A percentile compares a stretch with the other conserved stretches of the same genome.
phyloP scores from a whole-genome alignment of 2,888 invertebrate species.

The Actias luna region DNA sequence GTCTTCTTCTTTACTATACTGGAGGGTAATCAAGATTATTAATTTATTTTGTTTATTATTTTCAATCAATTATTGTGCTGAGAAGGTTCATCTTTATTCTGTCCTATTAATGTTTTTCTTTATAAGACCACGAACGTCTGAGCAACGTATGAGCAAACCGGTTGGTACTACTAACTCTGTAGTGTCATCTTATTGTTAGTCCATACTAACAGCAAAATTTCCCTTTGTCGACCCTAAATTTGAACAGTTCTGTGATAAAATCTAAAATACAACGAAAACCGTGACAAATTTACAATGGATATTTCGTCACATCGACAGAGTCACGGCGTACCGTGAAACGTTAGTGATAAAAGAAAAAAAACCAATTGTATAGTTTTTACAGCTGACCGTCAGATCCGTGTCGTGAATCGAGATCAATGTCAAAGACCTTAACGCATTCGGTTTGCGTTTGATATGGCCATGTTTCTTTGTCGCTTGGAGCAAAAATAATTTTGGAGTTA shows the following conservation, averaged over 20 bases:
- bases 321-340: slow-evolving; percentile 22
- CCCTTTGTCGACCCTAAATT: not conserved
- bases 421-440: slow-evolving; percentile 23
- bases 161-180: not conserved
- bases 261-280: not conserved
- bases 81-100: too few relatives aligned
- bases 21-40: too few relatives aligned
- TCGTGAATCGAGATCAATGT: slow-evolving; percentile 31
- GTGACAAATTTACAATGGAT: not conserved
- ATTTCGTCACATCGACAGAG: slow-evolving; percentile 4
- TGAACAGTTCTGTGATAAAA: not conserved
- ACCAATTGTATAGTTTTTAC: slow-evolving; percentile 20
- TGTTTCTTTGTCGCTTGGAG: not conserved
- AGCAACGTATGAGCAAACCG: not conserved
- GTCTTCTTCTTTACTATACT: too few relatives aligned
- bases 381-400: slow-evolving; percentile 19
- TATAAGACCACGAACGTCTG: too few relatives aligned
- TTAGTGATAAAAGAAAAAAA: slow-evolving; percentile 21
- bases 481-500: not conserved
- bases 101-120: too few relatives aligned
- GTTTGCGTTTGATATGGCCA: slow-evolving; percentile 5
- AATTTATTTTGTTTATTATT: too few relatives aligned
- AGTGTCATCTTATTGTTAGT: not conserved
- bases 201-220: not conserved
- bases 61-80: too few relatives aligned